A percentile compares a stretch with the other conserved stretches of the same genome.
Evolutionary conservation across 2,888 invertebrate genomes (phyloP).

Genomic region (Tipula helvola): DNA sequence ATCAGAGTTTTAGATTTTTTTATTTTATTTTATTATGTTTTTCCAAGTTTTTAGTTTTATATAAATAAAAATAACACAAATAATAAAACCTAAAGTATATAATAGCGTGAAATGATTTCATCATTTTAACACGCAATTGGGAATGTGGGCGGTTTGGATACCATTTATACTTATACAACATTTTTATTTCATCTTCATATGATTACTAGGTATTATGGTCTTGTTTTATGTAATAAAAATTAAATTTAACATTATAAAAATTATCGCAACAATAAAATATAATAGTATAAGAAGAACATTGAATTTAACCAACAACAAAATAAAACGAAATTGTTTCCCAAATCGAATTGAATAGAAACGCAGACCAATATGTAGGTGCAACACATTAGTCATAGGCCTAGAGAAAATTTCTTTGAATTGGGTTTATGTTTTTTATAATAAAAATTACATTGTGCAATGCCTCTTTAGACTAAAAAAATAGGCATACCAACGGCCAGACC

Average conservation of each 20-base stretch:
- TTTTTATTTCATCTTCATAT: neutral
- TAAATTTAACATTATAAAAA: neutral
- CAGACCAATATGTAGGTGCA: too few relatives aligned
- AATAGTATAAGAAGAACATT: too few relatives aligned
- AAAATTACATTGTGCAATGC: too few relatives aligned
- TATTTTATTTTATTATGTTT: neutral
- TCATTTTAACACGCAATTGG: conserved; percentile 7
- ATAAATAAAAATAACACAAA: neutral
- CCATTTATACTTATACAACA: neutral
- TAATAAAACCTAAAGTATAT: neutral
- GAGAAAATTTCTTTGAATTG: too few relatives aligned
- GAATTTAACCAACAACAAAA: too few relatives aligned
- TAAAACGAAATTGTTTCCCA: too few relatives aligned
- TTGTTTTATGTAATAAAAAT: neutral
- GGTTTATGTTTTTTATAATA: too few relatives aligned
- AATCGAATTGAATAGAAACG: too few relatives aligned
- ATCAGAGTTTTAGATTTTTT: neutral
- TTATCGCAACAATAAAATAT: neutral
- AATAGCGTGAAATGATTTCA: conserved; percentile 11
- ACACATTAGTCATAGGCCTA: too few relatives aligned
- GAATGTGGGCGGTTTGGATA: conserved; percentile 8
- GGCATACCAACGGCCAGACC: too few relatives aligned
- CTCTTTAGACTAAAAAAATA: too few relatives aligned
- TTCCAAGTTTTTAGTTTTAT: neutral
- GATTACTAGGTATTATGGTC: neutral